Base-by-base conservation (phyloP, 2,797 vertebrate species). In the Scyliorhinus canicula region DNA sequence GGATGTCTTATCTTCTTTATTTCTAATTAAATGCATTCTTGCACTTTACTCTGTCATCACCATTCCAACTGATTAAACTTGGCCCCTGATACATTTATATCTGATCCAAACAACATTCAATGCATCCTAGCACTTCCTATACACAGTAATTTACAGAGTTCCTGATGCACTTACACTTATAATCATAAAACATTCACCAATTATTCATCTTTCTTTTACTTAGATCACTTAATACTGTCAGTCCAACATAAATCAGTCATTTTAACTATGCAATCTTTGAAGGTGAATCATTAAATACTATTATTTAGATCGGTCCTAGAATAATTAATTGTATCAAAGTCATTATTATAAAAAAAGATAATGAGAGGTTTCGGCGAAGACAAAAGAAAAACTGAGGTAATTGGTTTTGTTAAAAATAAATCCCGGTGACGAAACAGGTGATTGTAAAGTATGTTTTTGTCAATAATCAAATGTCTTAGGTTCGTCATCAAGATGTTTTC, bases 21-120 rank as follows among this genome's bases (percentile, higher is more conserved):
- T 19, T 19, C 47, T 93, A 52, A 93, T 71, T 93, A 52, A 71
- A 71, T 93, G 3, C 40, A 69, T 93, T 71, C 44, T 47, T 93
- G 93, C 65, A 93, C 65, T 93, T 93, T 31, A 93, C 65, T 93
- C 31, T 44, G 40, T 93, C 35, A 93, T 93, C 93, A 71, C 47
- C 44, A 31, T 71, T 52, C 65, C 31, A 93, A 71, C 47, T 47
- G 26, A 93, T 93, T 71, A 71, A 19, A 52, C 65, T 50, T 21
- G 24, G 47, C 40, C 35, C 65, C 65, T 50, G 47, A 50, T 93
- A 93, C 50, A 52, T 71, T 71, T 52, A 71, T 50, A 71, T 6
- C 5, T 31, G 44, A 71, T 50, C 47, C 44, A 40, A 63, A 65
- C 60, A 91, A 88, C 31, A 88, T 88, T 60, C 84, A 88, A n/a